Evolutionary conservation across 2,888 invertebrate genomes (phyloP).

Genomic region (Silvanus unidentatus): DNA sequence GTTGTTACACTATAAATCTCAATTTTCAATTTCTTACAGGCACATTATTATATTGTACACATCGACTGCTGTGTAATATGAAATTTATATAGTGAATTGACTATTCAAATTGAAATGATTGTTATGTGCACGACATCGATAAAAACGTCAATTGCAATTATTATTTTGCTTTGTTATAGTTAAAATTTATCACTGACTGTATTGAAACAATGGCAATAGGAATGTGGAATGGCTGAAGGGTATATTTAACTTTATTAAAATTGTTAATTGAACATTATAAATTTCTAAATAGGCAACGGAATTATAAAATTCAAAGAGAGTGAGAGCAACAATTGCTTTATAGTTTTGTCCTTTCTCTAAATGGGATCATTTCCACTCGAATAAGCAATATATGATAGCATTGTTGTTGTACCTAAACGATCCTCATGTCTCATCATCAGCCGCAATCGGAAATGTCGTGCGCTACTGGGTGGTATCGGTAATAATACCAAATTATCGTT

Average conservation of each 20-base stretch:
- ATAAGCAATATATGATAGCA: slow-evolving; percentile 3
- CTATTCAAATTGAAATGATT: slow-evolving; percentile 6
- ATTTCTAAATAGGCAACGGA: too few species aligned
- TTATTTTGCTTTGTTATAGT: slow-evolving; percentile 18
- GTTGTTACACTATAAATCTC: slow-evolving; percentile 23
- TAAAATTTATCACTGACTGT: slow-evolving; percentile 1
- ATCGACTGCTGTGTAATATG: neutral
- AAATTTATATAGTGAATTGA: neutral
- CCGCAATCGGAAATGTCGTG: slow-evolving; percentile 33
- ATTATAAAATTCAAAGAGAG: too few species aligned
- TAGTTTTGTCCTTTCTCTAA: too few species aligned
- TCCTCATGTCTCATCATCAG: slow-evolving; percentile 23
- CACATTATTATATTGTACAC: too few species aligned
- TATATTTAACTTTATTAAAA: too few species aligned
- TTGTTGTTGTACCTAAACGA: slow-evolving; percentile 25
- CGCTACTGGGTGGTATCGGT: slow-evolving; percentile 41
- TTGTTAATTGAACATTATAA: too few species aligned
- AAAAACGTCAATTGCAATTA: slow-evolving; percentile 28
- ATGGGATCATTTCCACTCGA: too few species aligned
- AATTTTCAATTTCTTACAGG: slow-evolving; percentile 6
- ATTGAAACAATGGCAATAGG: too few species aligned
- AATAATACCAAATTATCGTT: slow-evolving; percentile 36
- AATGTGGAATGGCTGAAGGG: too few species aligned
- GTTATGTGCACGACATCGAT: slow-evolving; percentile 22
- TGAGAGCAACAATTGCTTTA: too few species aligned